Conservation (phyloP, 92 coral and sea anemone genomes). For the Nematostella vectensis region DNA sequence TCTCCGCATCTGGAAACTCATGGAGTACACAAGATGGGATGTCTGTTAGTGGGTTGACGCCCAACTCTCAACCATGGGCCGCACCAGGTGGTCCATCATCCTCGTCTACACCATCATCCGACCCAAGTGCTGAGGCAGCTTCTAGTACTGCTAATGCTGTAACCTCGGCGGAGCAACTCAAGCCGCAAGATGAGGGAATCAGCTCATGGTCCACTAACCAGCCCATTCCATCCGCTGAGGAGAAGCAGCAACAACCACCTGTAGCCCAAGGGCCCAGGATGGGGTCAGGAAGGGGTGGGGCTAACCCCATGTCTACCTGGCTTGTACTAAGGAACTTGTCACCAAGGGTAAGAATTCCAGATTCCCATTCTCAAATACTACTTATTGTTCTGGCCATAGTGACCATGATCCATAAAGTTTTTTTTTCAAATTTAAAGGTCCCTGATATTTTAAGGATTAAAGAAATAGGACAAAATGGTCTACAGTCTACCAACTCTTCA, state of each 20-base stretch:
- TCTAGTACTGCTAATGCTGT: conserved; percentile 21
- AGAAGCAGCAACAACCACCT: conserved; percentile 38
- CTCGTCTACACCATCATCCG: conserved; percentile 30
- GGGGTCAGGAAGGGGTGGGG: conserved; percentile 19
- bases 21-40: conserved; percentile 75
- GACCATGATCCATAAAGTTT: not conserved
- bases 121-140: conserved; percentile 16
- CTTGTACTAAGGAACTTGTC: conserved; percentile 80
- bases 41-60: conserved; percentile 36
- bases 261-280: conserved; percentile 11
- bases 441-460: not conserved
- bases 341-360: conserved; percentile 65
- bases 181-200: conserved; percentile 59
- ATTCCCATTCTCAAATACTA: not conserved
- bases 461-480: no score
- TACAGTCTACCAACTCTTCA: no score
- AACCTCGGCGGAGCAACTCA: conserved; percentile 40
- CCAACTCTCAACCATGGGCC: conserved; percentile 81
- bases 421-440: not conserved
- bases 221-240: conserved; percentile 86
- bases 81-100: conserved; percentile 82
- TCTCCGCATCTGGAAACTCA: conserved; percentile 42
- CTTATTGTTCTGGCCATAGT: not conserved
- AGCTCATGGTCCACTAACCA: conserved; percentile 84
- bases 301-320: conserved; percentile 92